Percentiles rank a stretch among this genome's conserved stretches.
Conservation (phyloP, 2,113 vertebrate genomes). For the Microcebus lehilahytsara region DNA sequence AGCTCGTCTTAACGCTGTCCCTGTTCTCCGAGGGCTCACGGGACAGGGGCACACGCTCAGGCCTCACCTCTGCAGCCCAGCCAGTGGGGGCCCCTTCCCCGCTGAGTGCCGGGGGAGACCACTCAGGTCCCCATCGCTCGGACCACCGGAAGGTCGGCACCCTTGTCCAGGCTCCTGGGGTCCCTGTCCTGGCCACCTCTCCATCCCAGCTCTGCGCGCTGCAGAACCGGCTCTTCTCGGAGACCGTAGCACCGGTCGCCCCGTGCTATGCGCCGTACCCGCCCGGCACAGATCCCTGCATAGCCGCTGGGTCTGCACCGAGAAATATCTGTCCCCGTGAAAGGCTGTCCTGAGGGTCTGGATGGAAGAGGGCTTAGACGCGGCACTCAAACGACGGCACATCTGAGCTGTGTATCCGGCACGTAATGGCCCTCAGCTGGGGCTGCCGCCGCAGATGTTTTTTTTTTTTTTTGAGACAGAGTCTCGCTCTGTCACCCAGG, state of each 20-base stretch:
- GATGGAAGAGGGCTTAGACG: no score
- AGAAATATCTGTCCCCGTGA: neutral
- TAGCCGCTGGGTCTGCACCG: neutral
- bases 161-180: neutral
- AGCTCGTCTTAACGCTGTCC: neutral
- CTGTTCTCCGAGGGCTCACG: neutral
- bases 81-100: neutral
- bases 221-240: accelerated
- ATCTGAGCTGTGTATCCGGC: no score
- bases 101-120: accelerated
- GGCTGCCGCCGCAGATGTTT: no score
- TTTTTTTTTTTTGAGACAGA: no score
- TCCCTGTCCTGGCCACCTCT: accelerated
- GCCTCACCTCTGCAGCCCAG: neutral
- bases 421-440: no score
- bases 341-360: neutral
- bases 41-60: accelerated
- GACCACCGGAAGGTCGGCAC: accelerated
- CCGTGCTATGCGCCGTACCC: accelerated
- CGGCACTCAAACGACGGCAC: no score
- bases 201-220: neutral
- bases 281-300: neutral
- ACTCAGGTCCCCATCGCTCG: no score
- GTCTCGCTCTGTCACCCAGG: no score
- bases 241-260: neutral